Evolutionary conservation across 1,140 invertebrate genomes (phyloP).

Genomic region (Lysiphlebus fabarum): DNA sequence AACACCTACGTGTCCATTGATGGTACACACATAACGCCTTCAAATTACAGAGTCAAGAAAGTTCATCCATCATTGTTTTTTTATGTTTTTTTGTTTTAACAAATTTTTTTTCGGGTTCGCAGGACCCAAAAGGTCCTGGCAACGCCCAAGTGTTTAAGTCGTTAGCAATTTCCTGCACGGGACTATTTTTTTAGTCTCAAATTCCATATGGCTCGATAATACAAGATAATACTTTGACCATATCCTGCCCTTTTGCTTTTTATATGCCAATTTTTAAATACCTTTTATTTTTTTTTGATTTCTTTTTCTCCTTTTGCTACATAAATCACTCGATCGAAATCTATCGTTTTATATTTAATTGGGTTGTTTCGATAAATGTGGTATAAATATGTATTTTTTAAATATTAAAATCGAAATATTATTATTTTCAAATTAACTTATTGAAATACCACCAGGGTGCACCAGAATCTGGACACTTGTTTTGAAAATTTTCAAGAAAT

Average conservation of each 20-base stretch:
- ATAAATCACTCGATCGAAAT: constrained; percentile 28
- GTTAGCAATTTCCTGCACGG: constrained; percentile 56
- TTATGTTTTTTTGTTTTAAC: neutral
- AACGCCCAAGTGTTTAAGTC: constrained; percentile 55
- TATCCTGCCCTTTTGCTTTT: neutral
- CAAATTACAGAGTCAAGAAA: constrained; percentile 51
- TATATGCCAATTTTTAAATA: neutral
- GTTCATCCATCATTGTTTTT: constrained; percentile 47
- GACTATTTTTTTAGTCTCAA: constrained; percentile 49
- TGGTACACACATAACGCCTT: constrained; percentile 53
- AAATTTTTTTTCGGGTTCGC: neutral
- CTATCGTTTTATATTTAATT: constrained; percentile 29
- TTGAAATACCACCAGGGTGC: neutral
- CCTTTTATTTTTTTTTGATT: constrained; percentile 5
- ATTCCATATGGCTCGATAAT: constrained; percentile 54
- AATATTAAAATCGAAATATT: no score
- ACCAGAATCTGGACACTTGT: no score
- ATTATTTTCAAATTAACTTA: constrained; percentile 17
- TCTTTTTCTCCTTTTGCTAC: neutral
- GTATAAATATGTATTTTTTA: no score
- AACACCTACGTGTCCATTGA: constrained; percentile 36
- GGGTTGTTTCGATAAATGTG: no score
- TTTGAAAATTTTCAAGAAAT: no score
- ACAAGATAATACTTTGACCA: constrained; percentile 40
- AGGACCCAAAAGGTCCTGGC: constrained; percentile 34